These are phyloP conservation scores for Neotoma lepida DNA, from an alignment of 2,113 vertebrate genomes.

Conservation along the genomic window DNA sequence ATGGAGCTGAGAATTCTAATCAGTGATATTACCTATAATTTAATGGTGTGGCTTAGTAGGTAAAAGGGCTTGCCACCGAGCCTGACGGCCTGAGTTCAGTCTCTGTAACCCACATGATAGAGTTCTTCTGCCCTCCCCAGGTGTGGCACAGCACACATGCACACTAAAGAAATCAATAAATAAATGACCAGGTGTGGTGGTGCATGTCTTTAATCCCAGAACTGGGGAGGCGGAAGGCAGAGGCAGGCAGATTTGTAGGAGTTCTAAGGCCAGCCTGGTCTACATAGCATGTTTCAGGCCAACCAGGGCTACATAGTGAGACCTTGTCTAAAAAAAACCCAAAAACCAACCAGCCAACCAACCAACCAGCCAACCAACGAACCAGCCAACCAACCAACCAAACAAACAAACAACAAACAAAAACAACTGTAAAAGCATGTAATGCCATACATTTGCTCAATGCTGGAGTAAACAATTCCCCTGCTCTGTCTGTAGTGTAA, in stretches of 20 bases:
- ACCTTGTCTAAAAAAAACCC: not conserved
- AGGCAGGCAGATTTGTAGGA: not conserved
- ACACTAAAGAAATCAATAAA: not conserved
- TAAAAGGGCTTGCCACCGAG: not conserved
- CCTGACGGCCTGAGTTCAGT: not conserved
- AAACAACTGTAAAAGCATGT: not conserved
- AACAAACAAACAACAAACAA: not conserved
- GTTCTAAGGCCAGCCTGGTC: not conserved
- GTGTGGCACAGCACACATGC: not conserved
- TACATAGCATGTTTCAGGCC: not conserved
- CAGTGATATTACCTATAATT: not conserved
- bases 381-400: not conserved
- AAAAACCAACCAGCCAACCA: not conserved
- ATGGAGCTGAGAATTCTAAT: not conserved
- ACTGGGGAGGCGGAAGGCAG: not conserved
- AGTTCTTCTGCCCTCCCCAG: not conserved
- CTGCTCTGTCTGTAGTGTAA: not conserved
- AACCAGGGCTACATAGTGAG: not conserved
- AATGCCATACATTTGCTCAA: accelerated
- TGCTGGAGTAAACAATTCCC: too few relatives aligned
- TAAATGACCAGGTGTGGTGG: not conserved
- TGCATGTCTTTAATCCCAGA: not conserved
- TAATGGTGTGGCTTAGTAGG: not conserved
- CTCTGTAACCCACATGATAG: not conserved
- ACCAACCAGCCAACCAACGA: not conserved